These are phyloP conservation scores for Anguilla megastoma DNA, from an alignment of 2,797 vertebrate species.

Conservation along the genomic window DNA sequence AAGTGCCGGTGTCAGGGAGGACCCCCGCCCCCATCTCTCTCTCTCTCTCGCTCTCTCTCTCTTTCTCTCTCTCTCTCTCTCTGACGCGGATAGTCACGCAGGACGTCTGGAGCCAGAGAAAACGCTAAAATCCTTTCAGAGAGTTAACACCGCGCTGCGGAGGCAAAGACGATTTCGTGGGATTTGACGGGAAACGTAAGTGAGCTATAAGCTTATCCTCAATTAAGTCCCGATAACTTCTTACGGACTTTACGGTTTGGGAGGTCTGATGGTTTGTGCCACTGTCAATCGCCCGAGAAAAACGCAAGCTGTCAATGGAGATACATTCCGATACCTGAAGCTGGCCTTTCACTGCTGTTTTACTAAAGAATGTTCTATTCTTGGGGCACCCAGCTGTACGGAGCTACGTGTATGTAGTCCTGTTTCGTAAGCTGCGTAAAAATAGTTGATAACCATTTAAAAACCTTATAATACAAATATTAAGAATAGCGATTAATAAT, in stretches of 20 bases:
- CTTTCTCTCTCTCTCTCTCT: neutral
- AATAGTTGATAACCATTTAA: neutral
- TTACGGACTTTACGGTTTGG: neutral
- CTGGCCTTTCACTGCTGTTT: neutral
- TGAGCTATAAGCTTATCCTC: neutral
- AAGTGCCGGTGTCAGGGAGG: neutral
- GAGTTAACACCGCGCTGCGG: neutral
- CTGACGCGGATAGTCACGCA: neutral
- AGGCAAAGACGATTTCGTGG: slow-evolving; percentile 6
- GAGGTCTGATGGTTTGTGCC: neutral
- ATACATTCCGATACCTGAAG: neutral
- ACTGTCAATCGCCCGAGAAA: neutral
- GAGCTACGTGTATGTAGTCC: neutral
- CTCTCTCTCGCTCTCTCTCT: neutral
- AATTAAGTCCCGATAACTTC: neutral
- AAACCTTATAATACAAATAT: neutral
- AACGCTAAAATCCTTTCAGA: neutral
- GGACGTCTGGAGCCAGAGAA: neutral
- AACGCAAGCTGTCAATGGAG: neutral
- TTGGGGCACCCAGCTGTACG: neutral
- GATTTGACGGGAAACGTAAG: slow-evolving; percentile 26
- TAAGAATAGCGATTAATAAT: neutral
- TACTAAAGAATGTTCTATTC: neutral
- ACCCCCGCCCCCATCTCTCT: neutral
- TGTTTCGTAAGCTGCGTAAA: neutral